Percentiles rank a stretch among this genome's conserved stretches.
These are phyloP conservation scores for Coccyzus lansbergi DNA, from an alignment of 2,797 vertebrate species.

Conservation along the genomic window DNA sequence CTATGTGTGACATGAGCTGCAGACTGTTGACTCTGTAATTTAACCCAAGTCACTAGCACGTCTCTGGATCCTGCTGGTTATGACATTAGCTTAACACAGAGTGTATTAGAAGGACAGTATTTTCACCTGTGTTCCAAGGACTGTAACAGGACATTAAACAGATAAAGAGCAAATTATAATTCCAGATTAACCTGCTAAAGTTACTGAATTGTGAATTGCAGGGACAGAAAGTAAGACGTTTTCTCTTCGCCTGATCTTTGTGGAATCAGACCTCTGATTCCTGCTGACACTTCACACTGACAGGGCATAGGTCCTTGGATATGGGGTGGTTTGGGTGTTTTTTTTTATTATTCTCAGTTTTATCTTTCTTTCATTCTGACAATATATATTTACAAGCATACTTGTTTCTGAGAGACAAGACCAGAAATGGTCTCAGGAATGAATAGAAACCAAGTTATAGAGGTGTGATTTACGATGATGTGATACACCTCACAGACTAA, in stretches of 20 bases:
- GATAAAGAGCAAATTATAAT: background rate
- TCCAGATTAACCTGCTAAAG: background rate
- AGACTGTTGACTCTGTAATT: background rate
- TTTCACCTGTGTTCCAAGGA: background rate
- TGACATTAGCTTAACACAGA: background rate
- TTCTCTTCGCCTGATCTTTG: background rate
- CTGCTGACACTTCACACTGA: background rate
- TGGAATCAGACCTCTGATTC: background rate
- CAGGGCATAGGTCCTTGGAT: background rate
- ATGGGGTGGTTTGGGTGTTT: rapidly evolving
- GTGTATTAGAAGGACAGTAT: background rate
- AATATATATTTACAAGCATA: background rate
- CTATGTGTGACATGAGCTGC: background rate
- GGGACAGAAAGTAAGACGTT: background rate
- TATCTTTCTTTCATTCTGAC: background rate
- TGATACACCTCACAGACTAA: background rate
- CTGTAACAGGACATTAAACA: background rate
- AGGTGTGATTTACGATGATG: background rate
- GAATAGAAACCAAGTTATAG: background rate
- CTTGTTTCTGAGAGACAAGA: background rate
- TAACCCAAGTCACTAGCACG: background rate
- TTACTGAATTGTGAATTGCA: background rate
- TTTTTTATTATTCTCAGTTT: background rate
- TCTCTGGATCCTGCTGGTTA: background rate
- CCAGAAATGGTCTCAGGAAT: background rate